phyloP scores from a whole-genome alignment of 2,113 vertebrate species.

The Probosciger aterrimus region DNA sequence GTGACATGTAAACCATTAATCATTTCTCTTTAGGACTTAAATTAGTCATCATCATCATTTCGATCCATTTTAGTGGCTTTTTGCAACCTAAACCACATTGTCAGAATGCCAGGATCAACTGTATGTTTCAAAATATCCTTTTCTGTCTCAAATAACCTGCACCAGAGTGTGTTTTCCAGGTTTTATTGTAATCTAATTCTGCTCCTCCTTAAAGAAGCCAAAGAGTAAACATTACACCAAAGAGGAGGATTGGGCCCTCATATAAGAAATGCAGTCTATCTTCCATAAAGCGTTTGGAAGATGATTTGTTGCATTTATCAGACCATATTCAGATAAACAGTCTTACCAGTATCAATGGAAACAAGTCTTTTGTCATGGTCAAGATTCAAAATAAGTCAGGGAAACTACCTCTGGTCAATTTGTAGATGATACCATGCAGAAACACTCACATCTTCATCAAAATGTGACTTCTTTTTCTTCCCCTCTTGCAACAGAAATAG shows the following conservation, averaged over 20 bases:
- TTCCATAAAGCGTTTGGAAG: neutral
- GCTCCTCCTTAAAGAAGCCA: neutral
- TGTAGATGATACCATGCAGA: neutral
- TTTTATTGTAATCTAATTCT: neutral
- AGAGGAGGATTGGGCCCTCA: neutral
- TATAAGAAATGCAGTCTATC: neutral
- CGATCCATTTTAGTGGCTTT: neutral
- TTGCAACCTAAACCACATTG: neutral
- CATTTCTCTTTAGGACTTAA: neutral
- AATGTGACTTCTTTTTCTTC: neutral
- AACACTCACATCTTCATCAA: neutral
- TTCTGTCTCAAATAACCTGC: neutral
- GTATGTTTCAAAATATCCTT: neutral
- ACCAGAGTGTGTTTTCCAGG: neutral
- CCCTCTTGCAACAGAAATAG: neutral
- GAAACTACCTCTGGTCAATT: rapidly evolving
- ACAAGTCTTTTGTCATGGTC: neutral
- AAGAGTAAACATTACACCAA: neutral
- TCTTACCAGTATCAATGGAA: neutral
- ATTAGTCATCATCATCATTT: neutral
- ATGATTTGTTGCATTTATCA: neutral
- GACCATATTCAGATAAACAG: neutral
- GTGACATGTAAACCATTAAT: neutral
- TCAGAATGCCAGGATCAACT: neutral
- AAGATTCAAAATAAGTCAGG: neutral